Conservation (phyloP, 2,113 vertebrate species). For the Oryctolagus cuniculus region DNA sequence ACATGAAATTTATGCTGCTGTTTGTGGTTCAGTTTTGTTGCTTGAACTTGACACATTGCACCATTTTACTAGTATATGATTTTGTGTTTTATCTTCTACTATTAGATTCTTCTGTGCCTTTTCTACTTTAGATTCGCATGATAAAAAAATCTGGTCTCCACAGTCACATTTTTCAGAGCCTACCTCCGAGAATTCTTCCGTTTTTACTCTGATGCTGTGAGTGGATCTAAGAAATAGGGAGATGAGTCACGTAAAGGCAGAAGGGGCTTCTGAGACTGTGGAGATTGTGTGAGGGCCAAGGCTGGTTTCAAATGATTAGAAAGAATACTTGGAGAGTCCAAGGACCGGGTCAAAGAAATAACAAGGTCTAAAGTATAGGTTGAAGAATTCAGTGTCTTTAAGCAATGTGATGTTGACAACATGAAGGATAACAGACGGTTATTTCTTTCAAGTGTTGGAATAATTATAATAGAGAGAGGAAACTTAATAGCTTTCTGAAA, state of each 20-base stretch:
- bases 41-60: neutral
- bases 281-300: neutral
- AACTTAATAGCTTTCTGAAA: slow-evolving; percentile 40
- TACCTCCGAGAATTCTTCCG: neutral
- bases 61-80: neutral
- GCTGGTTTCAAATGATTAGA: neutral
- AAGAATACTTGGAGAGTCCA: neutral
- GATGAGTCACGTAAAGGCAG: neutral
- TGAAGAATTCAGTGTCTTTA: slow-evolving; percentile 1
- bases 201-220: neutral
- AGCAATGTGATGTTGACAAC: slow-evolving; percentile 32
- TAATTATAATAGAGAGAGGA: slow-evolving; percentile 48
- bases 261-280: neutral
- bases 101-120: neutral
- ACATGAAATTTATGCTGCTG: neutral
- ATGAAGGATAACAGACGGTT: neutral
- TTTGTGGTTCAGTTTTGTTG: neutral
- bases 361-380: neutral
- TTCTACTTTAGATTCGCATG: neutral
- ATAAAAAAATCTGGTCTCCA: neutral
- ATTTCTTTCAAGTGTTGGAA: slow-evolving; percentile 41
- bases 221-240: neutral
- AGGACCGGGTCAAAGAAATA: slow-evolving; percentile 15
- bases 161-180: neutral
- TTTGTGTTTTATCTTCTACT: slow-evolving; percentile 10